Percentiles rank a stretch among this genome's conserved stretches.
phyloP scores from a whole-genome alignment of 2,888 invertebrate genomes.

The Psylliodes chrysocephalus region DNA sequence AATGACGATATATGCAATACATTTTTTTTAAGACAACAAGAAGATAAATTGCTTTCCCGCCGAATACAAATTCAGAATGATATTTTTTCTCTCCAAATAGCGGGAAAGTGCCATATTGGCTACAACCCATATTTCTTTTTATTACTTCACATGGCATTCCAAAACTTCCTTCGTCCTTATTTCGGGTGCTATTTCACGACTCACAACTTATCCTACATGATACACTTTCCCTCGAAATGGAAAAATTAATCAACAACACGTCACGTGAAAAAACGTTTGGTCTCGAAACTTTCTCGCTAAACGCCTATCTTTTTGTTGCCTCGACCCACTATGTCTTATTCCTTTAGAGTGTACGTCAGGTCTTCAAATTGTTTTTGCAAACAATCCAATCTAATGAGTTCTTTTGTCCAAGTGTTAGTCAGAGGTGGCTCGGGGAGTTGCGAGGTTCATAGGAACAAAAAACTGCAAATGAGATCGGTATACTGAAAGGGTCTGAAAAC shows the following conservation, averaged over 20 bases:
- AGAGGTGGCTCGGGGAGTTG: background rate
- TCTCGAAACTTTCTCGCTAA: slow-evolving; percentile 22
- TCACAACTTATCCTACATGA: slow-evolving; percentile 14
- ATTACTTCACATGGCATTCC: slow-evolving; percentile 18
- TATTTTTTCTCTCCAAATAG: slow-evolving; percentile 8
- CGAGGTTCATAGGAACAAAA: too few species aligned
- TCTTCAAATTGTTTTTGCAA: slow-evolving; percentile 36
- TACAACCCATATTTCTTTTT: slow-evolving; percentile 16
- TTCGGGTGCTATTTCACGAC: slow-evolving; percentile 6
- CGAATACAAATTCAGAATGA: slow-evolving; percentile 6
- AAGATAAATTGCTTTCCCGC: background rate
- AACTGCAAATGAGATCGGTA: too few species aligned
- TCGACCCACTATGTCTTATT: slow-evolving; percentile 25
- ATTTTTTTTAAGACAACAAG: slow-evolving; percentile 1
- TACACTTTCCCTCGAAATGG: slow-evolving; percentile 19
- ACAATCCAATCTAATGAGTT: slow-evolving; percentile 37
- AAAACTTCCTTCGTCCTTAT: background rate
- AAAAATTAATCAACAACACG: slow-evolving; percentile 36
- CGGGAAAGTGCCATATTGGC: slow-evolving; percentile 15
- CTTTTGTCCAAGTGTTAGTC: slow-evolving; percentile 15
- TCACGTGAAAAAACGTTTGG: slow-evolving; percentile 30
- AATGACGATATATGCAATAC: too few species aligned
- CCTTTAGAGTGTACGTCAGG: slow-evolving; percentile 23
- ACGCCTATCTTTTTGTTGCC: slow-evolving; percentile 25
- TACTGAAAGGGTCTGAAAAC: too few species aligned